Base-by-base conservation (phyloP, 2,888 invertebrate species). In the Zele albiditarsus region DNA sequence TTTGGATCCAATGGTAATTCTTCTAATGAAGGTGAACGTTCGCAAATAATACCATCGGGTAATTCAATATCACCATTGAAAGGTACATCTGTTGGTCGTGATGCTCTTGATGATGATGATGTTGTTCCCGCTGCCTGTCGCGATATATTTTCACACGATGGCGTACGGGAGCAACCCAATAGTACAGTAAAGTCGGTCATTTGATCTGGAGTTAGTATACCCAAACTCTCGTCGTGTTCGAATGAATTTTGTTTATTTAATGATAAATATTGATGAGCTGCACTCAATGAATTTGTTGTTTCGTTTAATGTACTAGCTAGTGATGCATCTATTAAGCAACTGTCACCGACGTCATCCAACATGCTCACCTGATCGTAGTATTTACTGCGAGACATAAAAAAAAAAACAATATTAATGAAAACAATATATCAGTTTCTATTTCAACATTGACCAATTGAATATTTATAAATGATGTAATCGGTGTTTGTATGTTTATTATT, bases 121-220 rank as follows among this genome's bases (percentile, higher is more conserved):
- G 84, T 80, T 12, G 86, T 84, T 71, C 63, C 63, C 20, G 83
- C 66, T 4, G 82, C 85, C 63, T 85, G 68, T 79, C 82, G 86
- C 75, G 84, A 87, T 70, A 93, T 89, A 82, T 93, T 93, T 86
- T 93, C 93, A 79, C 92, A 92, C 78, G 93, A 93, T 67, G 93
- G 93, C 72, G 93, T 93, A 89, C 93, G 91, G 79, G 92, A 91
- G 84, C 92, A 92, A 84, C 93, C 93, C 81, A 92, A 90, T 80
- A 92, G 92, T 80, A 93, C 84, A 6, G 88, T 92, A 83, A 92
- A 93, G 84, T 95, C 94, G 78, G 90, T 89, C 95, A 97, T 96
- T 89, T 96, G 96, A 90, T 96, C 96, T 0, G 96, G 96, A 12
- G 96, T 96, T 78, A 97, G 90, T 83, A 97, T 96, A 5, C 96